A percentile compares a stretch with the other conserved stretches of the same genome.
These are phyloP conservation scores for Hemiprocne comata DNA, from an alignment of 2,113 vertebrate genomes.

Conservation along the genomic window DNA sequence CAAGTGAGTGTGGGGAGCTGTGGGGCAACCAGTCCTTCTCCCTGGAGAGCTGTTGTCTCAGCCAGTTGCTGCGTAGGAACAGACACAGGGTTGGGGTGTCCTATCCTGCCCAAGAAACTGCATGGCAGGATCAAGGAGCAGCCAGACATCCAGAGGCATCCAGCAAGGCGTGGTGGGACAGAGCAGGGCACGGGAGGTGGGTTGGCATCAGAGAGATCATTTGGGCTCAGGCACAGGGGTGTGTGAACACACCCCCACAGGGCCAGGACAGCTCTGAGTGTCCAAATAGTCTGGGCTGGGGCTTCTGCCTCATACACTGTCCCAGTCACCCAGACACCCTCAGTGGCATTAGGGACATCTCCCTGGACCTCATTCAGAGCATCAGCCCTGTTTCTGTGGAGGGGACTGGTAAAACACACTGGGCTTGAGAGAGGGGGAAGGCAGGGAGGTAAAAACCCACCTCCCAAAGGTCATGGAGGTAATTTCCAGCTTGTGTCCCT, in stretches of 20 bases:
- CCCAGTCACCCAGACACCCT: not conserved
- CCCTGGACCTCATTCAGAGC: rapidly evolving
- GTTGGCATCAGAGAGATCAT: not conserved
- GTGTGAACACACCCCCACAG: rapidly evolving
- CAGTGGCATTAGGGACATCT: not conserved
- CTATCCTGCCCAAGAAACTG: not conserved
- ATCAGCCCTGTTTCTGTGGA: not conserved
- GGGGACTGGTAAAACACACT: not conserved
- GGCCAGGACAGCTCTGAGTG: not conserved
- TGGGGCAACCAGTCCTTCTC: rapidly evolving
- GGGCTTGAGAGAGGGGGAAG: not conserved
- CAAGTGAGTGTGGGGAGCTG: not conserved
- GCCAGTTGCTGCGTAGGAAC: not conserved
- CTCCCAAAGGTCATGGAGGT: conserved; percentile 41
- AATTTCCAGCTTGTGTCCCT: conserved; percentile 59
- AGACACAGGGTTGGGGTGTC: not conserved
- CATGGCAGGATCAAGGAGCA: not conserved
- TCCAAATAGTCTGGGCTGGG: not conserved
- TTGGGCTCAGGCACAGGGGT: not conserved
- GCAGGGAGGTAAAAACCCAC: not conserved
- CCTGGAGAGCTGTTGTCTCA: not conserved
- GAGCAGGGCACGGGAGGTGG: not conserved
- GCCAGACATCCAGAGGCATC: too few species aligned
- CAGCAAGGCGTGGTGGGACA: not conserved
- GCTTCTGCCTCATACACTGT: rapidly evolving